Conservation (phyloP, 2,888 invertebrate species). For the Stictocephala bisonia region DNA sequence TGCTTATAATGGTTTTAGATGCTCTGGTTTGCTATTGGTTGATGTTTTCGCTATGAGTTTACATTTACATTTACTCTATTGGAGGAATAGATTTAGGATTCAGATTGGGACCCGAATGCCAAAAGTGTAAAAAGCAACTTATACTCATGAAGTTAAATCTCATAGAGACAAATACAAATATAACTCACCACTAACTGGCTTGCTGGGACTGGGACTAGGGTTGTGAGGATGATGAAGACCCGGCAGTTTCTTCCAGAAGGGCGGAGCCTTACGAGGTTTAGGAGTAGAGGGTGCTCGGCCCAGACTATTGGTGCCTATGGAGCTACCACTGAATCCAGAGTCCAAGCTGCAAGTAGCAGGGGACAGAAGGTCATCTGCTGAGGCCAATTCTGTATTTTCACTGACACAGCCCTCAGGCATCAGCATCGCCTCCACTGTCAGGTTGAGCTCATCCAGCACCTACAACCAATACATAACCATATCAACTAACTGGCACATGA, state of each 20-base stretch:
- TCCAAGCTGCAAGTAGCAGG: constrained; percentile 67
- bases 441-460: constrained; percentile 86
- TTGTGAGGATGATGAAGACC: constrained; percentile 49
- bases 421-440: constrained; percentile 90
- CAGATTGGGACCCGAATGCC: no score
- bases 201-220: neutral
- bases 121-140: no score
- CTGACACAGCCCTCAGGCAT: constrained; percentile 71
- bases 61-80: no score
- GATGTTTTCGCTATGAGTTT: no score
- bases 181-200: constrained; percentile 27
- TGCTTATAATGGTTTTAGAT: no score
- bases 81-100: no score
- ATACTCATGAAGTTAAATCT: neutral
- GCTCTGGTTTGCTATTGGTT: no score
- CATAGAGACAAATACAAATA: neutral
- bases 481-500: no score
- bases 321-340: constrained; percentile 58
- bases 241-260: constrained; percentile 59
- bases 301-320: constrained; percentile 60
- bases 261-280: constrained; percentile 54
- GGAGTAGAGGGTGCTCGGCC: constrained; percentile 46
- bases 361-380: constrained; percentile 78
- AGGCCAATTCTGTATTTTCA: constrained; percentile 64
- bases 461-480: no score